phyloP scores from a whole-genome alignment of 2,113 vertebrate species.

The Nothocercus nigrocapillus region DNA sequence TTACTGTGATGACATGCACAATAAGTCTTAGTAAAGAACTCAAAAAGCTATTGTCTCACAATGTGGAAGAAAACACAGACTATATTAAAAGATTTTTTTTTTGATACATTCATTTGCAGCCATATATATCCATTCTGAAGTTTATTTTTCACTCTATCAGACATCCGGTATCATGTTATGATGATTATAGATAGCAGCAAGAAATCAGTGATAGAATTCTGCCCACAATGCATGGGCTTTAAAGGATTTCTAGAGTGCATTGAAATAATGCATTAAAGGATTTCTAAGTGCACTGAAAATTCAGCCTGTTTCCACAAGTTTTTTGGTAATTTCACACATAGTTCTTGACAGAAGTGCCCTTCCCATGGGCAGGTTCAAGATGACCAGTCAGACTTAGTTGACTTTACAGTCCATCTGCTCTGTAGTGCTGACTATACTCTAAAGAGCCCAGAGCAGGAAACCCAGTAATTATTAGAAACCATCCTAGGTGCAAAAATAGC shows the following conservation, averaged over 20 bases:
- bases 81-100: background rate
- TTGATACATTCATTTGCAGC: background rate
- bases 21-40: background rate
- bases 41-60: background rate
- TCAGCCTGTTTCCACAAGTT: background rate
- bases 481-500: background rate
- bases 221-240: background rate
- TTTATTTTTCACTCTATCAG: background rate
- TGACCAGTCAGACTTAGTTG: background rate
- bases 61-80: background rate
- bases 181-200: background rate
- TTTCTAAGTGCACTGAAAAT: background rate
- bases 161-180: background rate
- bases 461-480: conserved; percentile 7
- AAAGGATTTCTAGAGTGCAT: background rate
- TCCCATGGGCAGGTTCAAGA: background rate
- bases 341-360: background rate
- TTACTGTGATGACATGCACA: background rate
- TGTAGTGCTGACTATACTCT: background rate
- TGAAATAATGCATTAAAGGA: background rate
- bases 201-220: background rate
- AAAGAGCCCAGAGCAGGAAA: background rate
- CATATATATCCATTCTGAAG: background rate
- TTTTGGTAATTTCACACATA: background rate
- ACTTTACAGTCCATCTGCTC: background rate